Conservation (phyloP, 2,888 invertebrate genomes). For the Herminia tarsipennalis region DNA sequence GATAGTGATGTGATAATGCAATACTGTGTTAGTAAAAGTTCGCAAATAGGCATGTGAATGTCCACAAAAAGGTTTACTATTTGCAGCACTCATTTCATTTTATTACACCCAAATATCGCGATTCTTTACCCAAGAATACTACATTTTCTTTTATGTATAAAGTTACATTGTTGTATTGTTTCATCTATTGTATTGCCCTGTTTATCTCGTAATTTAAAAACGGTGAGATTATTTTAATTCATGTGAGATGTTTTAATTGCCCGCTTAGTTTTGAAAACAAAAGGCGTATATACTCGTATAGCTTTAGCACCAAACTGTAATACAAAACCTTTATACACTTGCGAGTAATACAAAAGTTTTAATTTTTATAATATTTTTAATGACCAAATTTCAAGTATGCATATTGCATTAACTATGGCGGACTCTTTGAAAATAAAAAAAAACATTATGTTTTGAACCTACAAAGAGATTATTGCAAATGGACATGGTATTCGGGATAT, state of each 20-base stretch:
- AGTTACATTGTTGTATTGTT: conserved; percentile 3
- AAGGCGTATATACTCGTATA: no score
- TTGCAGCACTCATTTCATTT: not conserved
- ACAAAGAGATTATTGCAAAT: no score
- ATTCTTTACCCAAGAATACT: conserved; percentile 2
- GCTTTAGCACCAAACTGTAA: conserved; percentile 29
- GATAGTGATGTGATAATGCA: no score
- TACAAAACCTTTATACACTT: conserved; percentile 30
- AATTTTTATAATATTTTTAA: no score
- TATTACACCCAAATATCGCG: not conserved
- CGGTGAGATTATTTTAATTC: conserved; percentile 37
- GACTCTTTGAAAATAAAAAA: no score
- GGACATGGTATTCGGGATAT: no score
- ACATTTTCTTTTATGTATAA: not conserved
- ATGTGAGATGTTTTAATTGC: conserved; percentile 45
- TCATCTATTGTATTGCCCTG: not conserved
- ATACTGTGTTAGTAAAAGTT: no score
- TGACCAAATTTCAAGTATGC: no score
- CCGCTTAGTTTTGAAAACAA: conserved; percentile 26
- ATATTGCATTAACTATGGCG: no score
- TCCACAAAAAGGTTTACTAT: no score
- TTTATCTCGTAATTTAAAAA: conserved; percentile 12
- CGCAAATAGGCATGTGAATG: no score
- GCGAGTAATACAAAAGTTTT: conserved; percentile 24
- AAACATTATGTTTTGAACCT: no score